Evolutionary conservation across 2,113 vertebrate genomes (phyloP), one percentile per base, ranked within the genome.

Genomic region (Osmerus mordax): DNA sequence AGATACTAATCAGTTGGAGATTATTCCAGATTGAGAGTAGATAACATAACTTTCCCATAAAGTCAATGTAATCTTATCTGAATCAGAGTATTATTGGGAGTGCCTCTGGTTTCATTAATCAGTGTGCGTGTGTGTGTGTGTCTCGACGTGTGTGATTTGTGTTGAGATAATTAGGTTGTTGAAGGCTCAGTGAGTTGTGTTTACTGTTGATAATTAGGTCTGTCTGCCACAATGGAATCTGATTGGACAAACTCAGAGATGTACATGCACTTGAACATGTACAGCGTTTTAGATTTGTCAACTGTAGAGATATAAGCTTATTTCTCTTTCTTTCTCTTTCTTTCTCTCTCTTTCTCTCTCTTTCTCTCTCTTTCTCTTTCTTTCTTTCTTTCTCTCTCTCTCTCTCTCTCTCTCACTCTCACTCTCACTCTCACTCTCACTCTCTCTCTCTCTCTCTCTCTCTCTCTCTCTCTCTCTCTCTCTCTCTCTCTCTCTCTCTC

Each of bases 161-260:
- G 63, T 5, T 5, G 47, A 65, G 72, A 70, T 83, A 85, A 90
- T 90, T 74, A 88, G 69, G 72, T 62, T n/a, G 68, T 71, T 66
- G 65, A 66, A 53, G 71, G 29, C 65, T 28, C 59, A 75, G 78
- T 76, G 19, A 72, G 56, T 61, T 65, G 65, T 83, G 86, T 87
- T 85, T 87, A 88, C 83, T 78, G 79, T 61, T 67, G 64, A 69
- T 86, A 89, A 90, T 91, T 83, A 90, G 76, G 70, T 67, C 72
- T 70, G 61, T 65, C 63, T 54, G 74, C 72, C 65, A 36, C 62
- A 16, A 14, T 18, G 74, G 81, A 73, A 82, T 70, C 83, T 77
- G 73, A 73, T 78, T 66, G 18, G 59, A 61, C n/a, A 28, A 15
- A 23, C 59, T 25, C 12, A 13, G 29, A 13, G 18, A 61, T 61